phyloP scores from a whole-genome alignment of 1,140 invertebrate species.

The Bursaphelenchus mucronatus region DNA sequence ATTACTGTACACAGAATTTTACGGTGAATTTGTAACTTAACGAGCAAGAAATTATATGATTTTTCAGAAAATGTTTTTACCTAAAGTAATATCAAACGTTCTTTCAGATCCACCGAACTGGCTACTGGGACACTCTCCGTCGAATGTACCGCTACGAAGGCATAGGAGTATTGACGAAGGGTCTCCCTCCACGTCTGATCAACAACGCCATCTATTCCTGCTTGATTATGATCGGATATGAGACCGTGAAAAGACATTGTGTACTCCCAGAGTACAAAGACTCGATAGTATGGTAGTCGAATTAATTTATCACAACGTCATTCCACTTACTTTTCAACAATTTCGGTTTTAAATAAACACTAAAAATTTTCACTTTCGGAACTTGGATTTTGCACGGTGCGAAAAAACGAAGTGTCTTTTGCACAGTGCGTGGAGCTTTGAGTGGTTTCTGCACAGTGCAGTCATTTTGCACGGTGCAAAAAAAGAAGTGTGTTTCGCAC shows the following conservation, averaged over 20 bases:
- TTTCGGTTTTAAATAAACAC: no score
- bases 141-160: constrained; percentile 50
- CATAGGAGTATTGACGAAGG: constrained; percentile 53
- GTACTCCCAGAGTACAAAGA: constrained; percentile 55
- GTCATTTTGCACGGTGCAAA: no score
- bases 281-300: constrained; percentile 38
- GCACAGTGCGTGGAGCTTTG: no score
- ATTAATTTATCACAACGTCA: not conserved
- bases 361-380: no score
- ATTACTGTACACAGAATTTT: no score
- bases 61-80: no score
- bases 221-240: constrained; percentile 58
- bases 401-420: no score
- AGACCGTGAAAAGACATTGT: constrained; percentile 52
- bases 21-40: not conserved
- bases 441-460: no score
- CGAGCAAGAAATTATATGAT: not conserved
- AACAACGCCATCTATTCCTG: constrained; percentile 53
- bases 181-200: constrained; percentile 53
- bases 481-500: no score
- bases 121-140: constrained; percentile 51
- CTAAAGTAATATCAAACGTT: no score
- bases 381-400: no score
- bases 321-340: not conserved
- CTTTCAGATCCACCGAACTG: constrained; percentile 57